Evolutionary conservation across 2,797 vertebrate species (phyloP).

Genomic region (Varecia variegata): DNA sequence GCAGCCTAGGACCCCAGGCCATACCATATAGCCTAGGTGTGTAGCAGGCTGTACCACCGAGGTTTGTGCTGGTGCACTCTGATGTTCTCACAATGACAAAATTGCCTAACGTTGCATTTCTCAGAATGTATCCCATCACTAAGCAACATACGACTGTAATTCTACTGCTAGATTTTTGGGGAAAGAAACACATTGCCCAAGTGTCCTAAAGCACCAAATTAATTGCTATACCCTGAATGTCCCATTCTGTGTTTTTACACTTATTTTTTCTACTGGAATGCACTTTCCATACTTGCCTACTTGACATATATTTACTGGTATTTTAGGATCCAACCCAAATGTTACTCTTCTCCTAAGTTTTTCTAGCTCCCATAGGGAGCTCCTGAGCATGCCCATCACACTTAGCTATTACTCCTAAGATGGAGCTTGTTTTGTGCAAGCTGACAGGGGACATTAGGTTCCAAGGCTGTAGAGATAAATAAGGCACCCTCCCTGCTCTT

Average conservation of each 20-base stretch:
- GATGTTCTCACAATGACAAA: not conserved
- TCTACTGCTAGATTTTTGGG: too few relatives aligned
- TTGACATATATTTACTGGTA: not conserved
- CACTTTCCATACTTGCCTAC: not conserved
- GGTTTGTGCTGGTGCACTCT: not conserved
- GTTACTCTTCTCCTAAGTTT: not conserved
- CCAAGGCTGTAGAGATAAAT: not conserved
- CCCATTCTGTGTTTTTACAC: not conserved
- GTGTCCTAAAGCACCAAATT: too few relatives aligned
- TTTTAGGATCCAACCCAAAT: not conserved
- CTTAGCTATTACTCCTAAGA: not conserved
- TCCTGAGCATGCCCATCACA: not conserved
- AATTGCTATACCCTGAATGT: not conserved
- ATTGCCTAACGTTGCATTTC: not conserved
- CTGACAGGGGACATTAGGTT: fast-evolving
- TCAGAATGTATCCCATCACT: not conserved
- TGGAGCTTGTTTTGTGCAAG: not conserved
- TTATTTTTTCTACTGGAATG: not conserved
- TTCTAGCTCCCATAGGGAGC: not conserved
- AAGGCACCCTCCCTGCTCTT: not conserved
- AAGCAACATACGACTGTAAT: not conserved
- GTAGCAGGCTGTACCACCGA: not conserved
- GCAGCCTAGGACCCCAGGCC: not conserved
- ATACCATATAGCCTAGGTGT: not conserved
- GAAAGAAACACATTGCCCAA: not conserved